Base-by-base conservation (phyloP, 2,888 invertebrate species). In the Dascillus cervinus region DNA sequence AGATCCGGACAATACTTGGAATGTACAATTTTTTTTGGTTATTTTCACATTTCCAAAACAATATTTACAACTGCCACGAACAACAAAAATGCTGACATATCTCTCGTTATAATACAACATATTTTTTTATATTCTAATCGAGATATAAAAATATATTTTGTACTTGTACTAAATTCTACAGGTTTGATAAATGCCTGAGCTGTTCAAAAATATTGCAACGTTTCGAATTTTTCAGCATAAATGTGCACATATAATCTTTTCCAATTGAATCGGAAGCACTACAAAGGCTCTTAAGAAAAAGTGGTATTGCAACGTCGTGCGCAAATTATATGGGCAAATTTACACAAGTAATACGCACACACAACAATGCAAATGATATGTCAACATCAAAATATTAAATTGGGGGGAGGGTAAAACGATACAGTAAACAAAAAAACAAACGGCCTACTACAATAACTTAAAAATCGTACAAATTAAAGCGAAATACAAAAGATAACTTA, bases 21-120 rank as follows among this genome's bases (percentile, higher is more conserved):
- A 34, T 37, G 22, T 33, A 22, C 10, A 22, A 21, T 36, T 38
- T 26, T 34, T 26, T 47, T 55, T 56, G 59, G 54, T 60, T 60
- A 58, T 58, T 60, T 58, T 58, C 58, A 47, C 58, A 55, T 47
- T 48, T 40, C 34, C 33, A 33, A 33, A 40, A 47, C 44, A 46
- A 46, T 47, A 42, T 60, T 44, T 56, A 59, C 55, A 58, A 46
- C n/a, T n/a, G n/a, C n/a, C n/a, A 47, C 49, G 51, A 34, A 39
- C 43, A 47, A 41, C 28, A 34, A 29, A 41, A 52, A 57, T 57
- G 59, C 55, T 59, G 59, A 60, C 60, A 60, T 60, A 60, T 55
- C 57, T 54, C 48, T 50, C n/a, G n/a, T n/a, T n/a, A n/a, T 26
- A 39, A 39, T 37, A 51, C 49, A 53, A 53, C 49, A 48, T 52